Evolutionary conservation across 2,113 vertebrate species (phyloP).

Genomic region (Dromaius novaehollandiae): DNA sequence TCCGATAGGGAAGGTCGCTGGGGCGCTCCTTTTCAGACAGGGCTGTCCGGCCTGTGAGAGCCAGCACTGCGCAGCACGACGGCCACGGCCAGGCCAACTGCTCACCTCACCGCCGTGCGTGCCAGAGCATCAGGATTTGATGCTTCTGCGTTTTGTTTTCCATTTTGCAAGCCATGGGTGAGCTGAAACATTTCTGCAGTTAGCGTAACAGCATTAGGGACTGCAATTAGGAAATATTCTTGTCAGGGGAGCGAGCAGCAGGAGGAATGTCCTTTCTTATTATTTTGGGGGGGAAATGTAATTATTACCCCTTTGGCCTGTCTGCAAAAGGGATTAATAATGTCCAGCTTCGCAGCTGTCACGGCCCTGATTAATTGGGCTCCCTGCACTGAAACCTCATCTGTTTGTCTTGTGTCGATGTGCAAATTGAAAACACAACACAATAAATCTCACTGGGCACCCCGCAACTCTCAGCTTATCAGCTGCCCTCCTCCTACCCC

Average conservation of each 20-base stretch:
- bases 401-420: conserved; percentile 70
- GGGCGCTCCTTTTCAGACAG: background rate
- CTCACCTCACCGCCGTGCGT: accelerated
- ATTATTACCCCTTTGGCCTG: conserved; percentile 40
- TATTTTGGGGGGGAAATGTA: conserved; percentile 22
- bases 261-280: background rate
- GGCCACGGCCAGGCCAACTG: background rate
- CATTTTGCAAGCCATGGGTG: background rate
- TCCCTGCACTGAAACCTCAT: conserved; percentile 64
- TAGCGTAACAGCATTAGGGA: background rate
- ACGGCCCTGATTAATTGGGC: conserved; percentile 68
- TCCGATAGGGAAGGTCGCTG: background rate
- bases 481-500: background rate
- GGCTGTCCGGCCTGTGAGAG: background rate
- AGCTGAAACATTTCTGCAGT: background rate
- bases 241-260: background rate
- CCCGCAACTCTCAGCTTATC: background rate
- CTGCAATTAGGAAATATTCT: background rate
- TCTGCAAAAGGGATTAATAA: conserved; percentile 53
- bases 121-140: background rate
- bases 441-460: conserved; percentile 63
- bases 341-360: conserved; percentile 62
- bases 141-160: background rate
- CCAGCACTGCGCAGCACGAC: too few species aligned
- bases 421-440: conserved; percentile 69